These are phyloP conservation scores for Ophion slaviceki DNA, from an alignment of 2,888 invertebrate genomes.

Conservation along the genomic window DNA sequence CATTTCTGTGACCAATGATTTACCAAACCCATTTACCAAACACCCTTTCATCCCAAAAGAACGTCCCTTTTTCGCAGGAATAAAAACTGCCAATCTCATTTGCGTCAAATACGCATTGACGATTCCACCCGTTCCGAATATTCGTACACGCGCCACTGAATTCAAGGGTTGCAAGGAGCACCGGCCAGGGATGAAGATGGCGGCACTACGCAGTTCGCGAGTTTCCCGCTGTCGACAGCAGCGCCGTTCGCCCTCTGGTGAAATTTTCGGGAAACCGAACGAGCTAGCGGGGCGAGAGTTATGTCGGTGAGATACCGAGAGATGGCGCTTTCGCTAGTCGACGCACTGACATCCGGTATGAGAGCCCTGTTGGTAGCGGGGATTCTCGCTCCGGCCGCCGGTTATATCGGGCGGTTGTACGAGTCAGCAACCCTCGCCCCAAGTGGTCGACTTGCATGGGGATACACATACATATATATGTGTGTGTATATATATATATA, in stretches of 20 bases:
- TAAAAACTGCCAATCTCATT: neutral
- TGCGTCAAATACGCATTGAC: neutral
- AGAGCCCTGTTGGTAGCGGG: constrained; percentile 45
- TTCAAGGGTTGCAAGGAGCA: constrained; percentile 16
- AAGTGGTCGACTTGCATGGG: neutral
- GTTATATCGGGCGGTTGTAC: constrained; percentile 58
- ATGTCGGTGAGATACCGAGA: constrained; percentile 72
- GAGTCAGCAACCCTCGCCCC: constrained; percentile 55
- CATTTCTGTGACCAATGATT: neutral
- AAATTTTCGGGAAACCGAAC: constrained; percentile 74
- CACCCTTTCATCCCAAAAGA: no score
- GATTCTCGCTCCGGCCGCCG: constrained; percentile 58
- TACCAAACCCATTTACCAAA: neutral
- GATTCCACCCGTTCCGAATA: neutral
- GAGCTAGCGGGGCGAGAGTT: constrained; percentile 62
- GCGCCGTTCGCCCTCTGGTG: constrained; percentile 75
- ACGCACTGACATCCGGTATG: constrained; percentile 60
- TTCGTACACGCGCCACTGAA: neutral
- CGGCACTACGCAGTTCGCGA: constrained; percentile 48
- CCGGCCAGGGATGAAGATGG: constrained; percentile 16
- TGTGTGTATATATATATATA: neutral
- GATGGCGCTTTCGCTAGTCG: constrained; percentile 76
- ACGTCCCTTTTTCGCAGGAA: neutral
- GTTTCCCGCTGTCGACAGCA: constrained; percentile 64
- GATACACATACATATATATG: neutral